Conservation (phyloP, 2,113 vertebrate species). For the Boulengeromyrus knoepffleri region DNA sequence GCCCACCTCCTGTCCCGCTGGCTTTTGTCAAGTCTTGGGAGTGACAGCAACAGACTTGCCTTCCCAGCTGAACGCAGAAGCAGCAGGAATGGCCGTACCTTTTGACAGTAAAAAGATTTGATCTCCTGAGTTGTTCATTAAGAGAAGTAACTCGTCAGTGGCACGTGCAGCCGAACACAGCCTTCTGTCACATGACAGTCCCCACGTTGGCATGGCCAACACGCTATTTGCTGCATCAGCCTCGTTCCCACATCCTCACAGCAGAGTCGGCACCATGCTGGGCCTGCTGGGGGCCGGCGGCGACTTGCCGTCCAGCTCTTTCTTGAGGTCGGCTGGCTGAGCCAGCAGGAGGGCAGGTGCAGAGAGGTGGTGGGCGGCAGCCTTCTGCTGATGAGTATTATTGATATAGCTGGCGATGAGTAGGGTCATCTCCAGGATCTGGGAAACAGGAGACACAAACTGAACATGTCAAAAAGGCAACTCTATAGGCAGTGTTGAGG, state of each 20-base stretch:
- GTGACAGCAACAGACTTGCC: not conserved
- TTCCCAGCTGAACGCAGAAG: not conserved
- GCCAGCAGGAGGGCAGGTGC: constrained; percentile 74
- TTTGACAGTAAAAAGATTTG: not conserved
- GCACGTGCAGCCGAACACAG: not conserved
- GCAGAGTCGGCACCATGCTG: constrained; percentile 82
- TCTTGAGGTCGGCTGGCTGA: constrained; percentile 59
- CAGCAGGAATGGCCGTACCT: not conserved
- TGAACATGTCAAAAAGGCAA: not conserved
- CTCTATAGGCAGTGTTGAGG: not conserved
- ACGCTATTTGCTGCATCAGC: not conserved
- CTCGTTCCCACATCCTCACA: constrained; percentile 55
- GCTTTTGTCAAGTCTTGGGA: not conserved
- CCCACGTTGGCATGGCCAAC: not conserved
- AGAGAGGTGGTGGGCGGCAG: constrained; percentile 79
- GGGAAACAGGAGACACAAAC: constrained; percentile 29
- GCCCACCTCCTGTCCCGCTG: not conserved
- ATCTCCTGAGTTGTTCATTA: not conserved
- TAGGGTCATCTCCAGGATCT: constrained; percentile 91
- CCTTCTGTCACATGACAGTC: not conserved
- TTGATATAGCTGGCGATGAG: constrained; percentile 90
- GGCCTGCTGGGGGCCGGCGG: constrained; percentile 65
- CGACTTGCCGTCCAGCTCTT: constrained; percentile 67
- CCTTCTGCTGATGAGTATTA: constrained; percentile 80
- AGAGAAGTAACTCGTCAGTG: not conserved